A percentile compares a stretch with the other conserved stretches of the same genome.
Conservation (phyloP, 2,888 invertebrate genomes). For the Caenorhabditis drosophilae region DNA sequence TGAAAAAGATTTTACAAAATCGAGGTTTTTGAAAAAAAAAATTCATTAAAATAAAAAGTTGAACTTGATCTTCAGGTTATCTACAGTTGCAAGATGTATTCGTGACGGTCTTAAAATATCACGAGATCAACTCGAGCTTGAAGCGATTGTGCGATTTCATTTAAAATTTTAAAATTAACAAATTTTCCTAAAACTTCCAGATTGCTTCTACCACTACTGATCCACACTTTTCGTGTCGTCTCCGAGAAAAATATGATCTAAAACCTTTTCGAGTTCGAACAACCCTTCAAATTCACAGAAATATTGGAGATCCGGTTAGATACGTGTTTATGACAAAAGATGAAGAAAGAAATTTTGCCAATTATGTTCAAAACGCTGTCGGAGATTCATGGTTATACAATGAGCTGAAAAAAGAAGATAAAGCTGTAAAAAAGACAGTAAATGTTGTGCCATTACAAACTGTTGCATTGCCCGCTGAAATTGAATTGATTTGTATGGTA, state of each 20-base stretch:
- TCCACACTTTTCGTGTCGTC: constrained; percentile 42
- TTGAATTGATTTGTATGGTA: constrained; percentile 49
- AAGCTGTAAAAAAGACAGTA: constrained; percentile 18
- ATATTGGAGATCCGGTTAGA: constrained; percentile 44
- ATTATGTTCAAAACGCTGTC: constrained; percentile 29
- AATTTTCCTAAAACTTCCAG: constrained; percentile 11
- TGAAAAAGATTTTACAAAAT: constrained; percentile 20
- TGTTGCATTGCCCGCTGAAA: constrained; percentile 47
- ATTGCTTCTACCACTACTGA: constrained; percentile 37
- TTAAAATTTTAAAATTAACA: neutral
- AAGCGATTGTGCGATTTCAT: constrained; percentile 19
- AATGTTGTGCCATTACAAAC: constrained; percentile 37
- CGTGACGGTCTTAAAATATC: constrained; percentile 37
- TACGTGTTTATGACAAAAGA: constrained; percentile 47
- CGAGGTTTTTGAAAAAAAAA: neutral
- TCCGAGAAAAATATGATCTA: constrained; percentile 39
- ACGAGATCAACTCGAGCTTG: constrained; percentile 30
- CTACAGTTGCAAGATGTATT: constrained; percentile 39
- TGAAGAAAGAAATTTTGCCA: constrained; percentile 33
- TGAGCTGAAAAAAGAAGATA: constrained; percentile 31
- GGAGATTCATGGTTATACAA: constrained; percentile 34
- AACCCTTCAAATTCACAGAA: constrained; percentile 36
- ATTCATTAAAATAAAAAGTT: too few species aligned
- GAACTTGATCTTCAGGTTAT: too few species aligned
- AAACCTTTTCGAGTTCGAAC: constrained; percentile 30